A percentile compares a stretch with the other conserved stretches of the same genome.
Evolutionary conservation across 2,888 invertebrate genomes (phyloP).

Genomic region (Philopedon plagiatum): DNA sequence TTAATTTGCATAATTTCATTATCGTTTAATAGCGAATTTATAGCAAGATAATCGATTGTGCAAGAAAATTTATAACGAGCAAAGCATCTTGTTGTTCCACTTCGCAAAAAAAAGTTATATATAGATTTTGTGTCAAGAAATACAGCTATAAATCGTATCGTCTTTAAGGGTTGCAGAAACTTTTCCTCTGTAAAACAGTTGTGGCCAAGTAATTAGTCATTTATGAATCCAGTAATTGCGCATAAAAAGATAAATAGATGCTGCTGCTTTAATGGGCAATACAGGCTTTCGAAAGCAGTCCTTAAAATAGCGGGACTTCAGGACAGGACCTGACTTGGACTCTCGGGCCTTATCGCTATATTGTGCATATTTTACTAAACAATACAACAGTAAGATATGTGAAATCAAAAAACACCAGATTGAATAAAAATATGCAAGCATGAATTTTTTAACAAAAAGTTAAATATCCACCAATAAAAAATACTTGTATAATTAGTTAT

Average conservation of each 20-base stretch:
- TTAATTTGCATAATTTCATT: slow-evolving; percentile 23
- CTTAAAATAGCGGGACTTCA: slow-evolving; percentile 58
- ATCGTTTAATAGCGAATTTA: neutral
- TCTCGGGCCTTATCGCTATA: neutral
- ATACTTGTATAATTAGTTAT: no score
- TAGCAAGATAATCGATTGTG: slow-evolving; percentile 7
- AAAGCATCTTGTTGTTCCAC: slow-evolving; percentile 18
- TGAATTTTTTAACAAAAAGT: no score
- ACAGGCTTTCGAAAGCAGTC: slow-evolving; percentile 57
- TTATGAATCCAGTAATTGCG: slow-evolving; percentile 69
- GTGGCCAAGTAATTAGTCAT: slow-evolving; percentile 68
- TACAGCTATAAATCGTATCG: slow-evolving; percentile 51
- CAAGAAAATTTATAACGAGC: slow-evolving; percentile 13
- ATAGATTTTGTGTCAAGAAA: slow-evolving; percentile 51
- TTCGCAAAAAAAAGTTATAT: slow-evolving; percentile 28
- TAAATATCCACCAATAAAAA: no score
- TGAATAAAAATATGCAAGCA: no score
- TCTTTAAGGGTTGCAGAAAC: slow-evolving; percentile 64
- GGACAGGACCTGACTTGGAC: slow-evolving; percentile 52
- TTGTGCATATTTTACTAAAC: no score
- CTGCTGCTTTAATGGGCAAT: slow-evolving; percentile 64
- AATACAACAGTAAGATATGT: no score
- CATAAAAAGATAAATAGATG: slow-evolving; percentile 69
- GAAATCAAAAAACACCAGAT: no score
- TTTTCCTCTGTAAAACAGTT: slow-evolving; percentile 64